Evolutionary conservation across 2,888 invertebrate genomes (phyloP), one percentile per base, ranked within the genome.

Genomic region (Microdon myrmicae): DNA sequence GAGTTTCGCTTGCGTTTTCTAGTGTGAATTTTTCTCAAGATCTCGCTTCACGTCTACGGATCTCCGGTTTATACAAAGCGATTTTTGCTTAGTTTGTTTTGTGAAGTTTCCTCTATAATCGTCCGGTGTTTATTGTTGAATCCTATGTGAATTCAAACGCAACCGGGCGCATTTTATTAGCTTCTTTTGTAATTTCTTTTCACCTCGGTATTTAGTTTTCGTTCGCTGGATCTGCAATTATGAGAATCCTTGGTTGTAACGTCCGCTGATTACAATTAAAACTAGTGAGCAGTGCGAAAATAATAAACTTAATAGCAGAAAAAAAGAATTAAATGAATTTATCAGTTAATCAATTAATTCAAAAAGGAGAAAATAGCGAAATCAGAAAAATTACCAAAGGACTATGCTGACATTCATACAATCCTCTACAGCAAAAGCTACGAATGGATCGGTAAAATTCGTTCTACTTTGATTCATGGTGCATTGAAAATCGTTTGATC

Each of bases 101-200:
- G 22, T 26, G 13, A 31, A 34, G 8, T 34, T 12, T 35, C 12
- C 8, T 38, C 16, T 25, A 31, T 31, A 9, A n/a, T n/a, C n/a
- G n/a, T n/a, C n/a, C 12, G 4, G 17, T 16, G 28, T 19, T 13
- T 38, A 23, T 16, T 23, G 29, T 38, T 20, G 44, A 29, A 17
- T 28, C 31, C 14, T 8, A 48, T 48, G 49, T 49, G 39, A 41
- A 39, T 31, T 26, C 25, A 20, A 34, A n/a, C 32, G 25, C 14
- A 16, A n/a, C 8, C 17, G 9, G 9, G 14, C 26, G 54, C 45
- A 25, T 31, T 14, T 20, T 31, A 25, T 25, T 20, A 32, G 55
- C 55, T 44, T 45, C 39, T 59, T 58, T 51, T 59, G 32, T 34
- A 39, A 44, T 13, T 39, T 45, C 25, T 29, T 51, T 45, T 45